These are phyloP conservation scores for Cichladusa arquata DNA, from an alignment of 2,113 vertebrate species.

Conservation along the genomic window DNA sequence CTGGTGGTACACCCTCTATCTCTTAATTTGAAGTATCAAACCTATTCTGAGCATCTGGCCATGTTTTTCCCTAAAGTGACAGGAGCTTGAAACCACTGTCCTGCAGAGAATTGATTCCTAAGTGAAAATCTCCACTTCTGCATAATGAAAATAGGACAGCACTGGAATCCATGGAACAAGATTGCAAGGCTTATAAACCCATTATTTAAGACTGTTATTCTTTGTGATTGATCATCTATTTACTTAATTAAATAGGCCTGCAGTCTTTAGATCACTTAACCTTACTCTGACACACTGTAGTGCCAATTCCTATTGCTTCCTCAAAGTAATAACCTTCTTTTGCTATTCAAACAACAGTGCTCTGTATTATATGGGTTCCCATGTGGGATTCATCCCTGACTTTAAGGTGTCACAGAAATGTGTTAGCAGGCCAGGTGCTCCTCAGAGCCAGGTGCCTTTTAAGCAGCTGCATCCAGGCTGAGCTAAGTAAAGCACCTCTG, in stretches of 20 bases:
- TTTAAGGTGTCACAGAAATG: background rate
- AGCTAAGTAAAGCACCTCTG: background rate
- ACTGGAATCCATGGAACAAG: fast-evolving
- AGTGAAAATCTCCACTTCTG: background rate
- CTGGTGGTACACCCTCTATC: background rate
- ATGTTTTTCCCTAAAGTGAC: background rate
- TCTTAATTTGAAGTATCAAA: background rate
- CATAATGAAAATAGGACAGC: background rate
- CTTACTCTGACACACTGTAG: background rate
- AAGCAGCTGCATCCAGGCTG: background rate
- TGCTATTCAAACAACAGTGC: background rate
- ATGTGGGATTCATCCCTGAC: background rate
- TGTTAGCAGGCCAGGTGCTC: background rate
- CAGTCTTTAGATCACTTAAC: background rate
- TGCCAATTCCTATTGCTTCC: background rate
- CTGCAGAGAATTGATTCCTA: background rate
- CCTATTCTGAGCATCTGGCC: background rate
- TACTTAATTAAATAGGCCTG: conserved; percentile 9
- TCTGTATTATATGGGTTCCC: background rate
- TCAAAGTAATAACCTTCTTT: background rate
- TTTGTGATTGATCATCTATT: background rate
- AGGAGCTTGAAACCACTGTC: background rate
- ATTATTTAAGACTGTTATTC: background rate
- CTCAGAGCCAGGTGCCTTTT: background rate
- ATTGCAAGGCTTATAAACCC: background rate